Conservation (phyloP, 2,888 invertebrate genomes). For the Tachina grossa region DNA sequence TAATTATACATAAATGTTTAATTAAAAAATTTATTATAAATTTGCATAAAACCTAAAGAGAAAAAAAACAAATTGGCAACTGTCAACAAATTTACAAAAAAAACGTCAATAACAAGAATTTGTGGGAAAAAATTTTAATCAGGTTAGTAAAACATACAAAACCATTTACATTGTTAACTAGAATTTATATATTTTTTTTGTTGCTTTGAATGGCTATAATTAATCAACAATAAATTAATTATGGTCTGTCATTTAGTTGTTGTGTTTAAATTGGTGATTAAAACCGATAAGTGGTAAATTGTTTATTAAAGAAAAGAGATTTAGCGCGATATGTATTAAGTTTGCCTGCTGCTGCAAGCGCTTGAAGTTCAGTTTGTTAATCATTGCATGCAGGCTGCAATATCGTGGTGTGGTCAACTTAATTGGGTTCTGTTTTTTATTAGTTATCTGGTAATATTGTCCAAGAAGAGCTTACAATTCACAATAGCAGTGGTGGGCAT, state of each 20-base stretch:
- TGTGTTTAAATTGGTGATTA: not conserved
- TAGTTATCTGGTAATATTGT: too few species aligned
- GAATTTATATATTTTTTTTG: conserved; percentile 7
- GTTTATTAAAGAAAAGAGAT: not conserved
- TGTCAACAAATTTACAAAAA: conserved; percentile 35
- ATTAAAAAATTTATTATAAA: conserved; percentile 10
- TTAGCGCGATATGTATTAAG: too few species aligned
- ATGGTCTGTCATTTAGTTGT: conserved; percentile 4
- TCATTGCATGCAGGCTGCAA: too few species aligned
- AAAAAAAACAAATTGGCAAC: not conserved
- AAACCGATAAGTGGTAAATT: not conserved
- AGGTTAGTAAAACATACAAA: conserved; percentile 46
- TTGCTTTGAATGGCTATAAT: conserved; percentile 8
- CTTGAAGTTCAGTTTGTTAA: too few species aligned
- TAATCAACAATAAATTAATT: conserved; percentile 43
- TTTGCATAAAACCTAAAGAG: conserved; percentile 1
- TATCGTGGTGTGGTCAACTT: too few species aligned
- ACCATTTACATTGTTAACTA: not conserved
- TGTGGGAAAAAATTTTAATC: conserved; percentile 23
- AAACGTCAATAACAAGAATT: conserved; percentile 16
- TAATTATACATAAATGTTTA: conserved; percentile 40
- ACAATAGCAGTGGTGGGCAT: too few species aligned
- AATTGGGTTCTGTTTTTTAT: too few species aligned
- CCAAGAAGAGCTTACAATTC: too few species aligned
- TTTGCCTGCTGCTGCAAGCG: too few species aligned